Conservation (phyloP, 2,888 invertebrate species). For the Nasonovia ribisnigri region DNA sequence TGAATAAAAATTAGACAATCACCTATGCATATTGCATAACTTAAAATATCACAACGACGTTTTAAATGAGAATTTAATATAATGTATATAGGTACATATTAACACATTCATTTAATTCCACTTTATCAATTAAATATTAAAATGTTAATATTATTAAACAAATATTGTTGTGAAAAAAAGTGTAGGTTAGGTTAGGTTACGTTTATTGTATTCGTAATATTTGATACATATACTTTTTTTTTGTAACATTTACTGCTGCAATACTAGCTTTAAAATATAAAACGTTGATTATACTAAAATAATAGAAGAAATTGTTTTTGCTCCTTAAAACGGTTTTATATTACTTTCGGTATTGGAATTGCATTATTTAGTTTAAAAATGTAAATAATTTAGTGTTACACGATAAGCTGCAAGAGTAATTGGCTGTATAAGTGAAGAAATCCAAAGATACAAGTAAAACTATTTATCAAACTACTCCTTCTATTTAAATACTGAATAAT, state of each 20-base stretch:
- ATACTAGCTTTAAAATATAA: not conserved
- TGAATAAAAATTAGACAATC: not conserved
- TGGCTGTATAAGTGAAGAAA: not conserved
- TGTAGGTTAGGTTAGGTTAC: not conserved
- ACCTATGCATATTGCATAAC: not conserved
- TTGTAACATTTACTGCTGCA: not conserved
- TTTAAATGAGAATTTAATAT: too few species aligned
- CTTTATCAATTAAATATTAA: not conserved
- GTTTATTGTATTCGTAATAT: not conserved
- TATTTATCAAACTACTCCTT: slow-evolving; percentile 33
- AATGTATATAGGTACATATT: too few species aligned
- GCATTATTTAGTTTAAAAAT: not conserved
- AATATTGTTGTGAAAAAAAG: not conserved
- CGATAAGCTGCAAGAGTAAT: not conserved
- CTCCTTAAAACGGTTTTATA: not conserved
- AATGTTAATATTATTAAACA: not conserved
- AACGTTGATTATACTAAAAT: not conserved
- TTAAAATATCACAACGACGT: not conserved
- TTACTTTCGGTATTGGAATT: not conserved
- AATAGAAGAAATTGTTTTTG: not conserved
- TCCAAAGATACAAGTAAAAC: slow-evolving; percentile 28
- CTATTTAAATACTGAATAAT: slow-evolving; percentile 46
- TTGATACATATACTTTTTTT: not conserved
- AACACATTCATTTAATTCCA: not conserved
- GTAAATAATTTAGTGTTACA: not conserved